phyloP scores from a whole-genome alignment of 2,797 vertebrate species.

The Ptychadena robeensis region DNA sequence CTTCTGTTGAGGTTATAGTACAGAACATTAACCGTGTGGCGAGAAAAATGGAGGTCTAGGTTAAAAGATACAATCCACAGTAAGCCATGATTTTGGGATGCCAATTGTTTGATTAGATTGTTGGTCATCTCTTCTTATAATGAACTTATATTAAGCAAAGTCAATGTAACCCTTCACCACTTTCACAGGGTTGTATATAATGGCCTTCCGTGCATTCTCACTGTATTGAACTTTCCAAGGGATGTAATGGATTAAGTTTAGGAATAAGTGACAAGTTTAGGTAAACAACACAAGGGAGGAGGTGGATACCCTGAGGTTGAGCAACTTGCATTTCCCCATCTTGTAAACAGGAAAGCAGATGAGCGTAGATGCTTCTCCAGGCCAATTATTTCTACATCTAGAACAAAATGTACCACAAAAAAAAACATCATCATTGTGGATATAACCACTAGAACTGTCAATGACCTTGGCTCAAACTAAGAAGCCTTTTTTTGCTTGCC shows the following conservation, averaged over 20 bases:
- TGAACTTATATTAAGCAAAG: too few species aligned
- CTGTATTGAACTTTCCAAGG: not conserved
- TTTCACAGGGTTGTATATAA: not conserved
- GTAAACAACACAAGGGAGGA: slow-evolving; percentile 34
- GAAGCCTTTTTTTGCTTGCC: not conserved
- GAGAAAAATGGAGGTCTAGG: too few species aligned
- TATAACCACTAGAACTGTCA: not conserved
- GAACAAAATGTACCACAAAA: not conserved
- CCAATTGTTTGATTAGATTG: too few species aligned
- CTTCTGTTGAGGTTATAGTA: too few species aligned
- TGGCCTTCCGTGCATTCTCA: not conserved
- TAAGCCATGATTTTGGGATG: too few species aligned
- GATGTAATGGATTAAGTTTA: slow-evolving; percentile 25
- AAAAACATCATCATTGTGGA: not conserved
- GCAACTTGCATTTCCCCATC: slow-evolving; percentile 18
- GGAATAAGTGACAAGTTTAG: slow-evolving; percentile 40
- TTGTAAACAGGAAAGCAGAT: slow-evolving; percentile 44
- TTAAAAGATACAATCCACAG: too few species aligned
- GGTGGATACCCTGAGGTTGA: not conserved
- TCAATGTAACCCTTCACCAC: too few species aligned
- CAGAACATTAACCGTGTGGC: too few species aligned
- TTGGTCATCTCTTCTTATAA: too few species aligned
- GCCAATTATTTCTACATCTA: slow-evolving; percentile 17
- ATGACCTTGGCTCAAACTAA: too few species aligned
- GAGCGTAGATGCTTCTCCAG: slow-evolving; percentile 9